phyloP scores from a whole-genome alignment of 2,797 vertebrate genomes.

The Eleutherodactylus coqui region DNA sequence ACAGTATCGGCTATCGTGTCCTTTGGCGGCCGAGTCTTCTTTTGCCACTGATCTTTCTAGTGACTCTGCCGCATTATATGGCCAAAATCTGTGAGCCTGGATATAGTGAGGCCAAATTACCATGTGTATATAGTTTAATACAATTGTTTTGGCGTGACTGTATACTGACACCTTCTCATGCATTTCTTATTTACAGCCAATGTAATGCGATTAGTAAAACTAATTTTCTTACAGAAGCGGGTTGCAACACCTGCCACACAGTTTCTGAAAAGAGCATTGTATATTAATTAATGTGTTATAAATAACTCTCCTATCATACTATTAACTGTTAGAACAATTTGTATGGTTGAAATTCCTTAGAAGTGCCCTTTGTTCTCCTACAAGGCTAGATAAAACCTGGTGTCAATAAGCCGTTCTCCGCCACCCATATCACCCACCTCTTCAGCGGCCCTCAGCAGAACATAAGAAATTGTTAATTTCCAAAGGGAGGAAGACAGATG shows the following conservation, averaged over 20 bases:
- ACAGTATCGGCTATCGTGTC: too few relatives aligned
- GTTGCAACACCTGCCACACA: too few relatives aligned
- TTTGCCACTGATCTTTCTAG: too few relatives aligned
- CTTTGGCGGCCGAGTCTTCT: too few relatives aligned
- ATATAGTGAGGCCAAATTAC: too few relatives aligned
- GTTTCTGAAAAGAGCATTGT: not conserved
- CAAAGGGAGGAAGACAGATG: constrained; percentile 30
- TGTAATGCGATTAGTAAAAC: not conserved
- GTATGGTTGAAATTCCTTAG: constrained; percentile 14
- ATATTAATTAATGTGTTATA: not conserved
- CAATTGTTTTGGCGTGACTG: not conserved
- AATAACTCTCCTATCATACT: not conserved
- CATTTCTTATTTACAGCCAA: not conserved
- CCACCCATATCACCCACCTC: constrained; percentile 12
- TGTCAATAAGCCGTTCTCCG: constrained; percentile 33
- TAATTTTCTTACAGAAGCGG: not conserved
- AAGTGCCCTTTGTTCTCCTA: constrained; percentile 23
- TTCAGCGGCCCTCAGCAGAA: not conserved
- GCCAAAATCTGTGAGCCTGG: too few relatives aligned
- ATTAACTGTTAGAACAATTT: constrained; percentile 1
- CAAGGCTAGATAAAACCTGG: constrained; percentile 20
- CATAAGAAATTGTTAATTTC: constrained; percentile 31
- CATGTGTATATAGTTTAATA: not conserved
- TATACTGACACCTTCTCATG: not conserved
- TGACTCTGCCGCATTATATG: too few relatives aligned